Percentiles rank a stretch among this genome's conserved stretches.
phyloP scores from a whole-genome alignment of 2,888 invertebrate genomes.

The Phrixothrix hirtus region DNA sequence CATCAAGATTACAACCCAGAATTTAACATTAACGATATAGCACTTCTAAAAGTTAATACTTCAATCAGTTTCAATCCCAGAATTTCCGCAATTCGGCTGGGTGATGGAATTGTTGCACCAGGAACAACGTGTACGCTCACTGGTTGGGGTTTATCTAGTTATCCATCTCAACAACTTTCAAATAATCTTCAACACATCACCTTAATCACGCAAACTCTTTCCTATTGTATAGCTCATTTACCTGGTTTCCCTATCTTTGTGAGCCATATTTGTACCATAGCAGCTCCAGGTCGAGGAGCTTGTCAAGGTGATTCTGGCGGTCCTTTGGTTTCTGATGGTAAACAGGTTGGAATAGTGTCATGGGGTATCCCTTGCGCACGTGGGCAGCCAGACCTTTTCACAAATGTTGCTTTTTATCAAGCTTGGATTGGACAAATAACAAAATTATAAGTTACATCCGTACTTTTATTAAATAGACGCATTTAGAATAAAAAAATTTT shows the following conservation, averaged over 20 bases:
- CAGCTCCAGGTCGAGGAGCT: slow-evolving; percentile 63
- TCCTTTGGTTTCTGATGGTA: slow-evolving; percentile 55
- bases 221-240: slow-evolving; percentile 52
- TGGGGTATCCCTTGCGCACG: slow-evolving; percentile 62
- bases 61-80: slow-evolving; percentile 5
- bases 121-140: slow-evolving; percentile 14
- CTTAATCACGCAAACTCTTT: slow-evolving; percentile 57
- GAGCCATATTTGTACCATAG: slow-evolving; percentile 63
- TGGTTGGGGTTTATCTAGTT: slow-evolving; percentile 45
- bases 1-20: slow-evolving; percentile 55
- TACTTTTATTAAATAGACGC: not conserved
- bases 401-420: slow-evolving; percentile 56
- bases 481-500: not conserved
- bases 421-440: slow-evolving; percentile 52
- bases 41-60: slow-evolving; percentile 28
- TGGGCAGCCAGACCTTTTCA: slow-evolving; percentile 62
- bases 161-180: slow-evolving; percentile 61
- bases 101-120: slow-evolving; percentile 1
- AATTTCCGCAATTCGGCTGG: slow-evolving; percentile 3
- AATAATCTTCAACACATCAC: slow-evolving; percentile 62
- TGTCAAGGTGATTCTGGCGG: slow-evolving; percentile 62
- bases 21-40: slow-evolving; percentile 34
- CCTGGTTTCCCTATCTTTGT: slow-evolving; percentile 52
- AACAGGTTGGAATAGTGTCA: slow-evolving; percentile 59
- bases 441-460: not conserved